Evolutionary conservation across 2,888 invertebrate species (phyloP).

Genomic region (Xylophagus ater): DNA sequence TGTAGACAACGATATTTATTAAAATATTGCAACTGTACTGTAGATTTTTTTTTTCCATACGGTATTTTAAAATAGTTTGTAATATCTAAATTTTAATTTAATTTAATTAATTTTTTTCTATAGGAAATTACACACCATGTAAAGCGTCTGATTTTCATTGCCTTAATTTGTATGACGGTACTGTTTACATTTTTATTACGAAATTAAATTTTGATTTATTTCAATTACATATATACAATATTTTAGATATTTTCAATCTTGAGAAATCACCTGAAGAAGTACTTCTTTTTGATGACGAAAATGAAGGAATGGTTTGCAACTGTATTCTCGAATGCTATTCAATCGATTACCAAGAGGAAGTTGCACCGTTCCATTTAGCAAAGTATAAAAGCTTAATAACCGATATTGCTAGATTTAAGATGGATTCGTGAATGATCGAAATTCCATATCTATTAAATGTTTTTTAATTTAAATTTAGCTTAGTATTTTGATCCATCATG

Average conservation of each 20-base stretch:
- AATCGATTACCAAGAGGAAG: constrained; percentile 20
- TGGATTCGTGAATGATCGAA: background rate
- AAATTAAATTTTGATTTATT: background rate
- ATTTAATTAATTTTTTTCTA: background rate
- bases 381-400: constrained; percentile 2
- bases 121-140: constrained; percentile 16
- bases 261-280: constrained; percentile 30
- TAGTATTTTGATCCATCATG: no score
- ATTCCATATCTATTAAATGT: background rate
- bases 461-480: constrained; percentile 1
- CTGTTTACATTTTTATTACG: constrained; percentile 6
- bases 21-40: constrained; percentile 34
- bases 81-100: background rate
- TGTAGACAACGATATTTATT: constrained; percentile 35
- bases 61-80: constrained; percentile 22
- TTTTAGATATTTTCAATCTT: constrained; percentile 13
- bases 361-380: constrained; percentile 14
- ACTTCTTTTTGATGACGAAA: constrained; percentile 24
- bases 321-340: constrained; percentile 31
- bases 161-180: constrained; percentile 27
- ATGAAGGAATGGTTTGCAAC: constrained; percentile 32
- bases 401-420: background rate
- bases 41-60: constrained; percentile 35
- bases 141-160: constrained; percentile 27
- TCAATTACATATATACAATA: no score